Evolutionary conservation across 2,113 vertebrate genomes (phyloP), one percentile per base, ranked within the genome.

Genomic region (Cyprinodon tularosa): DNA sequence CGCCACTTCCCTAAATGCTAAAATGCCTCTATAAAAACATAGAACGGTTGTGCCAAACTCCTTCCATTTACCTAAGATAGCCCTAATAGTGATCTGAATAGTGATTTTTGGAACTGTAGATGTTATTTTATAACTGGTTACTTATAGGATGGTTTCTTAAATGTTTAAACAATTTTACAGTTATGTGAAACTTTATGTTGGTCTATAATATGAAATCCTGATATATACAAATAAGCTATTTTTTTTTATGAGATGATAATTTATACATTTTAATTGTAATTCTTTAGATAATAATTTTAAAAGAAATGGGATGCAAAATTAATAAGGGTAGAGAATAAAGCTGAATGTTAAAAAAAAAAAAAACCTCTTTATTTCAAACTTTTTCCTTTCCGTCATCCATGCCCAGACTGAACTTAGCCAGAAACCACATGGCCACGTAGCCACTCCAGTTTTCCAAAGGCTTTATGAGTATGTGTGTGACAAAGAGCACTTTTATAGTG

Each of bases 351-450:
- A 14, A 53, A 62, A 85, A 76, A 71, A 47, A 80, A 70, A 81
- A 68, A 71, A 61, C 68, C 57, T 44, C 6, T 29, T 29, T 29
- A 29, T 29, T 29, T 29, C 29, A 29, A 29, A 29, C 29, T 29
- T 83, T 83, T 84, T 68, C 73, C 78, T 50, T 72, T 73, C 64
- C 77, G 70, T 45, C 44, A 45, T 42, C 42, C 71, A 14, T 60
- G 48, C 74, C 44, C 50, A 66, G 74, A 81, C 61, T 79, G 73
- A 83, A 67, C 79, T 66, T 72, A 86, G 85, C 74, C 64, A 62
- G 1, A 80, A 84, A 81, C 69, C 80, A 82, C 78, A 78, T 61
- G 3, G 76, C 80, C 86, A 79, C 67, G 74, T 86, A 70, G 83
- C 76, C 78, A 69, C 71, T 66, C 50, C 69, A 73, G 4, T n/a